A percentile compares a stretch with the other conserved stretches of the same genome.
Conservation (phyloP, 1,140 invertebrate species). For the Glomeris maerens region DNA sequence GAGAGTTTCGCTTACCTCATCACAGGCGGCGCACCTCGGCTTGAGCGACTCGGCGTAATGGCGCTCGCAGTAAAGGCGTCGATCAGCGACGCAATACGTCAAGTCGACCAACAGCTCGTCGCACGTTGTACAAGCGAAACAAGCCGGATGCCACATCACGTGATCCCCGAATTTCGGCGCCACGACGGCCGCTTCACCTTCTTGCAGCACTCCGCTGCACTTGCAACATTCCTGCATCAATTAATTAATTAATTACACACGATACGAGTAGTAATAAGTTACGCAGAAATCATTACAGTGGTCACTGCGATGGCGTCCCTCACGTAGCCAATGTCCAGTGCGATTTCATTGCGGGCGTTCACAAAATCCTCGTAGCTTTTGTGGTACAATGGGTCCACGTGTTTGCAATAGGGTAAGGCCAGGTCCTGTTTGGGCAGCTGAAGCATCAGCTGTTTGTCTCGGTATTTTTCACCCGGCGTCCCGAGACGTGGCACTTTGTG, state of each 20-base stretch:
- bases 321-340: conserved; percentile 78
- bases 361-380: conserved; percentile 77
- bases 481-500: conserved; percentile 61
- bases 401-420: conserved; percentile 71
- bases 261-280: too few species aligned
- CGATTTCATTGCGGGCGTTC: conserved; percentile 79
- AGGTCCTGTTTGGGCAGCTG: conserved; percentile 93
- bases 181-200: conserved; percentile 49
- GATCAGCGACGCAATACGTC: conserved; percentile 78
- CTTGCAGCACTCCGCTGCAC: conserved; percentile 45
- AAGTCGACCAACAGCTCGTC: conserved; percentile 78
- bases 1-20: conserved; percentile 74
- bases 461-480: conserved; percentile 56
- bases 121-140: conserved; percentile 72
- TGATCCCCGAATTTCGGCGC: conserved; percentile 52
- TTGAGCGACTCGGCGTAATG: conserved; percentile 88
- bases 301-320: conserved; percentile 36
- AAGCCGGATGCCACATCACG: conserved; percentile 66
- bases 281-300: conserved; percentile 31
- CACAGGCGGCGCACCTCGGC: conserved; percentile 79
- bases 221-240: conserved; percentile 42
- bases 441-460: conserved; percentile 65
- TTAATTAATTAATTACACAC: conserved; percentile 7
- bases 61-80: conserved; percentile 73
- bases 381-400: conserved; percentile 52